Base-by-base conservation (phyloP, 2,113 vertebrate genomes). In the Cebidichthys violaceus region DNA sequence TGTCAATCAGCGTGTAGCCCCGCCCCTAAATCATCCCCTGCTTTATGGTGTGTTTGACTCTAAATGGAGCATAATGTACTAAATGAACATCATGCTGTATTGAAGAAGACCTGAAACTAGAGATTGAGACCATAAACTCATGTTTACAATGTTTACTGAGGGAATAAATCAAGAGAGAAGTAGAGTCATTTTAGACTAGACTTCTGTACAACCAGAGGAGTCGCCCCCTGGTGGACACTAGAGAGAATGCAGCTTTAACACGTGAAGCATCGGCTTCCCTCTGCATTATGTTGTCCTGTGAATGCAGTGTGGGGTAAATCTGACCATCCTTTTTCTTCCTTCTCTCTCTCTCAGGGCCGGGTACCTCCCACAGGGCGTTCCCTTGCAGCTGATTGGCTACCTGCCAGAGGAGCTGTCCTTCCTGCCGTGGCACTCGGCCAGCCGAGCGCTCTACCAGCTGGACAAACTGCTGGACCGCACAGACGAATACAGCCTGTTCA, bases 391-490 rank as follows among this genome's bases (percentile, higher is more conserved):
- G 90, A 97, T 99, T 92, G 95, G 94, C 90, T 99, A 99, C 89
- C 94, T 99, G 87, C 96, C 97, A 50, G 96, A 96, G 77, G 98
- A 99, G 94, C 96, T 95, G 79, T 96, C 98, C 95, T 99, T 99
- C 93, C 96, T 99, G 83, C 98, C 98, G 52, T 99, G 98, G 98
- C 97, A 99, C 6, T 95, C 98, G 61, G 97, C 97, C 95, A 99
- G 97, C 92, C 90, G 96, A 61, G 96, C 96, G 59, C 96, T 99
- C 79, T 99, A 99, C 95, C 97, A 98, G 91, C 94, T 99, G 71
- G 98, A 99, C 94, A 99, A 98, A 93, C 96, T 99, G 85, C 91
- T 99, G 95, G 98, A 99, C 93, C 97, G 97, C 87, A 97, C 97
- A 11, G 97, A 99, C 72, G 97, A 95, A 89, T 99, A 99, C 96